Evolutionary conservation across 2,797 vertebrate genomes (phyloP).

Genomic region (Catharus ustulatus): DNA sequence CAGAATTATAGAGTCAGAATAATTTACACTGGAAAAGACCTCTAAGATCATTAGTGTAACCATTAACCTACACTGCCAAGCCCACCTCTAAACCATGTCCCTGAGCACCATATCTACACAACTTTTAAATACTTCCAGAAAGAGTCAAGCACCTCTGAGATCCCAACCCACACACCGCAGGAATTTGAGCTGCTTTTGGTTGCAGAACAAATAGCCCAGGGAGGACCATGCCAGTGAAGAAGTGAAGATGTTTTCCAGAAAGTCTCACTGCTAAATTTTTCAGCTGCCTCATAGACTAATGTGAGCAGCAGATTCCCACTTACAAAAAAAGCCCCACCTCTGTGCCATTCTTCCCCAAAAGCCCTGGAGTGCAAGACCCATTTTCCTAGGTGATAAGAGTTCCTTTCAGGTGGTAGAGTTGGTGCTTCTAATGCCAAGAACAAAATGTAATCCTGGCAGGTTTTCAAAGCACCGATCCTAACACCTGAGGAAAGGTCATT

Average conservation of each 20-base stretch:
- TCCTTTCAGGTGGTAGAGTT: not conserved
- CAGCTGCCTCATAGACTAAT: not conserved
- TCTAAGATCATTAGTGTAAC: not conserved
- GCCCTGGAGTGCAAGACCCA: not conserved
- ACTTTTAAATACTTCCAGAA: not conserved
- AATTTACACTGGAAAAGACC: not conserved
- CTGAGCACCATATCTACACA: not conserved
- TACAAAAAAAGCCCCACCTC: rapidly evolving
- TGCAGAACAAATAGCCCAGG: not conserved
- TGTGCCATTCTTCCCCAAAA: not conserved
- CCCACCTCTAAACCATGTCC: not conserved
- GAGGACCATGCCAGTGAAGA: not conserved
- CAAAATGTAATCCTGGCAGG: not conserved
- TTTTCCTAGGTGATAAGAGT: not conserved
- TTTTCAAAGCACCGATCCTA: not conserved
- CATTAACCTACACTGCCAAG: not conserved
- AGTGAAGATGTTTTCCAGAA: not conserved
- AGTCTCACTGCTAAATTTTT: not conserved
- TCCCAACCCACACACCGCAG: not conserved
- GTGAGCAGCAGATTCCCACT: not conserved
- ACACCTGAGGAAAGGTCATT: not conserved
- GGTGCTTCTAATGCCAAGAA: not conserved
- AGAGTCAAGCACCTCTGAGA: not conserved
- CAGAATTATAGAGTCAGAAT: not conserved
- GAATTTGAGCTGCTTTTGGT: slow-evolving; percentile 1